Base-by-base conservation (phyloP, 2,888 invertebrate genomes). In the Athalia cordata region DNA sequence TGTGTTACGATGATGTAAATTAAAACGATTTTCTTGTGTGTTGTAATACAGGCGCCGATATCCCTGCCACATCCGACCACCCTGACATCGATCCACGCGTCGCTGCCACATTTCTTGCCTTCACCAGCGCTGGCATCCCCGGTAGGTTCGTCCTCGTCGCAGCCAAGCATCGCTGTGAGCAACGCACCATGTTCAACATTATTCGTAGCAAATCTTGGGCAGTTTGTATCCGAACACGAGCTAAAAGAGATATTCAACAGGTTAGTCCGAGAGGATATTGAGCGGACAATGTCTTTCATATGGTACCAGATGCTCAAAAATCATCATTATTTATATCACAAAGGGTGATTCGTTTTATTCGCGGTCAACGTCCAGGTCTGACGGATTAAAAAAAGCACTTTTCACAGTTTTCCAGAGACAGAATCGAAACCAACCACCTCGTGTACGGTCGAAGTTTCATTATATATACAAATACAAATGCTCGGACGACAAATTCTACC, bases 221-320 rank as follows among this genome's bases (percentile, higher is more conserved):
- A 97, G 92, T 98, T 97, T 91, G 98, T 98, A 88, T 98, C 97
- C 85, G 99, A 99, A 92, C 98, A 99, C 90, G 99, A 99, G 92
- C 95, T 99, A 86, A 98, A 98, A 93, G 98, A 98, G 92, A 96
- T 99, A 90, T 98, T 99, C 92, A 96, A 96, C 94, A 98, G 98
- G 98, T 98, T 91, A 92, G 93, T 83, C 29, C 29, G 29, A 29
- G 29, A 29, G 29, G 29, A 29, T 29, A 29, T 29, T 2, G 29
- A 29, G 29, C 2, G 29, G 29, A 29, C 29, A 29, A 29, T 29
- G 11, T 68, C 47, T 55, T 55, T 68, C 6, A 68, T 61, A 11
- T 3, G 9, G n/a, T 4, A 55, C 4, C 55, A 55, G 55, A 8
- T 8, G 6, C 13, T 64, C 13, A 5, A 43, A 68, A 15, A 52